Evolutionary conservation across 2,113 vertebrate species (phyloP), one percentile per base, ranked within the genome.

Genomic region (Setophaga kirtlandii): DNA sequence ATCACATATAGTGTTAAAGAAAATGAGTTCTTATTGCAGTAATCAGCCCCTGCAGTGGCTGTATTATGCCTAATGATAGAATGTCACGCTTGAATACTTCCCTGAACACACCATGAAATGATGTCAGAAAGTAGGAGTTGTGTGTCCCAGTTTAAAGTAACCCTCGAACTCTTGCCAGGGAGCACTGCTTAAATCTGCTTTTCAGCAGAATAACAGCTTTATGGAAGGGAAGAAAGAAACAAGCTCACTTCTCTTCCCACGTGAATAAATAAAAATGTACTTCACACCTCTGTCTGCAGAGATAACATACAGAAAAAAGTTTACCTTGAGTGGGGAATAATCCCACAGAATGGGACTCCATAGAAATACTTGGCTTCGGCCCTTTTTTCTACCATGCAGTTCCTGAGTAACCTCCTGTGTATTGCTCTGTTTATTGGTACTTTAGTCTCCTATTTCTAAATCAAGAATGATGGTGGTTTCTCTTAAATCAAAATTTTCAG

Each of bases 21-120:
- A 97, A 96, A 97, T 82, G 49, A 93, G 86, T 94, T 94, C 84
- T 93, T 60, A 85, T 95, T 96, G 92, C 83, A 58, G 85, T 94
- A 83, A 49, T 97, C 95, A 93, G 90, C 50, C 90, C 62, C 84
- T 95, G 41, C 96, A 76, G 64, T 74, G 62, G 87, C 44, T 94
- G 81, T 60, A 70, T 96, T 94, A 82, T 49, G 90, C 84, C 68
- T 94, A 94, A 97, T 96, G 94, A 90, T 84, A 83, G 91, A 86
- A 33, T 93, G 95, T 96, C 92, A 92, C 4, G 71, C 95, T 64
- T 77, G 62, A 87, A 49, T 77, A 52, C 94, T 74, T 97, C 91
- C 96, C 95, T 85, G 90, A 97, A 90, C 84, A 70, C 79, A 76
- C 83, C 92, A 13, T 96, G 97, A 97, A 96, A 96, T 94, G 69